Conservation (phyloP, 1,140 invertebrate genomes). For the Cheumatopsyche charites region DNA sequence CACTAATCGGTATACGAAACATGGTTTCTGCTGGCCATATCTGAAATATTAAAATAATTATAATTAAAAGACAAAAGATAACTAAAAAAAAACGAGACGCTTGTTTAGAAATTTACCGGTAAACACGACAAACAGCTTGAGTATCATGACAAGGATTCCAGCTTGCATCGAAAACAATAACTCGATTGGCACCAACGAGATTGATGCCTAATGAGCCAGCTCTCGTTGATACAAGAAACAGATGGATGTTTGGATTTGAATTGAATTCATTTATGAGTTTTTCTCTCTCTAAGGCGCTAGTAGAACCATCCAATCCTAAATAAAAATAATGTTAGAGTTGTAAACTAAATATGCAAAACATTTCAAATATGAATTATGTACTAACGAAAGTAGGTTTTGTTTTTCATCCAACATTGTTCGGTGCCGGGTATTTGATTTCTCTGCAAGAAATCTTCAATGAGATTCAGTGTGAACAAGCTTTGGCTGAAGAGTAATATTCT, state of each 20-base stretch:
- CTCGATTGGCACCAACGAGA: conserved; percentile 94
- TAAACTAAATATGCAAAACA: conserved; percentile 21
- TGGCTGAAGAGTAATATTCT: conserved; percentile 96
- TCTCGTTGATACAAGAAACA: conserved; percentile 97
- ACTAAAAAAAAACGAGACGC: too few species aligned
- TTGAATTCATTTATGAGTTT: conserved; percentile 98
- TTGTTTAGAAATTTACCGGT: conserved; percentile 67
- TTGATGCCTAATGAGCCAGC: conserved; percentile 98
- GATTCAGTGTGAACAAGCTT: conserved; percentile 92
- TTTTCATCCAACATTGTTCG: conserved; percentile 81
- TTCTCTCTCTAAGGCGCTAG: conserved; percentile 90
- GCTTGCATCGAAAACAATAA: conserved; percentile 97
- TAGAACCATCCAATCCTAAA: conserved; percentile 91
- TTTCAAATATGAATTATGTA: conserved; percentile 49
- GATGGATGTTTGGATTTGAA: conserved; percentile 81
- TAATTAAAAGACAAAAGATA: background rate
- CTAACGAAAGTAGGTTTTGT: conserved; percentile 91
- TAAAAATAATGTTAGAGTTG: conserved; percentile 23
- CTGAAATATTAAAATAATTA: conserved; percentile 52
- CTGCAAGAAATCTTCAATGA: conserved; percentile 95
- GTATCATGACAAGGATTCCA: conserved; percentile 99
- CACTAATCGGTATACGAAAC: conserved; percentile 95
- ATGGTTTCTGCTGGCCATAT: conserved; percentile 93
- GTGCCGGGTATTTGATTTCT: conserved; percentile 77
- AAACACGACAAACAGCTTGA: conserved; percentile 97